Evolutionary conservation across 1,140 invertebrate genomes (phyloP).

Genomic region (Panonychus citri): DNA sequence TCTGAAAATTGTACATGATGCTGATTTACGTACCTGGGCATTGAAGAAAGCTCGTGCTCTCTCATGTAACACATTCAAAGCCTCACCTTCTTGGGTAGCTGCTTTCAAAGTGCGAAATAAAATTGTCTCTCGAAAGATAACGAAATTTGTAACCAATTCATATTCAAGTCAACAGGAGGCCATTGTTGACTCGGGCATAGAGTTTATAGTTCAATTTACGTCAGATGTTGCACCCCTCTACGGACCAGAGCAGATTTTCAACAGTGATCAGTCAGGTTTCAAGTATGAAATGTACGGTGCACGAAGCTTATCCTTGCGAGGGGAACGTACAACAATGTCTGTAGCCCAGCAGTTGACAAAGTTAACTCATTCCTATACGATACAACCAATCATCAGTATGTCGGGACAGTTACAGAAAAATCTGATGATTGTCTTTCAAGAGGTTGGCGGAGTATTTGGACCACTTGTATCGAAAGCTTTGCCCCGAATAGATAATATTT

Average conservation of each 20-base stretch:
- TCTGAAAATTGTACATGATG: too few relatives aligned
- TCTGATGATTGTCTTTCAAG: neutral
- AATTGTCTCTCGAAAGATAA: too few relatives aligned
- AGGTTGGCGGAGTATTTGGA: neutral
- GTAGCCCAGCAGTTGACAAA: neutral
- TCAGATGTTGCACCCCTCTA: too few relatives aligned
- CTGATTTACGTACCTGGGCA: too few relatives aligned
- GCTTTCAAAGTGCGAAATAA: too few relatives aligned
- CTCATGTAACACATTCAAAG: too few relatives aligned
- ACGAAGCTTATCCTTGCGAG: neutral
- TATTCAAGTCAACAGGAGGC: too few relatives aligned
- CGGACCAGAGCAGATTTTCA: neutral
- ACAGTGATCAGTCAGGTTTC: neutral
- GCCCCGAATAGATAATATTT: neutral
- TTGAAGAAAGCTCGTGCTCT: too few relatives aligned
- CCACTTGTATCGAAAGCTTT: neutral
- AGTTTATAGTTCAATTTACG: too few relatives aligned
- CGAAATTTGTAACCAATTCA: too few relatives aligned
- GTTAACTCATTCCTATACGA: neutral
- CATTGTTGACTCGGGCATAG: too few relatives aligned
- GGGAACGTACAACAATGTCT: neutral
- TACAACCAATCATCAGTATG: neutral
- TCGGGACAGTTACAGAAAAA: neutral
- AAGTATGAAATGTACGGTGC: neutral
- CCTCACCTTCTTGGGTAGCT: too few relatives aligned